Evolutionary conservation across 2,797 vertebrate genomes (phyloP).

Genomic region (Lithobates pipiens): DNA sequence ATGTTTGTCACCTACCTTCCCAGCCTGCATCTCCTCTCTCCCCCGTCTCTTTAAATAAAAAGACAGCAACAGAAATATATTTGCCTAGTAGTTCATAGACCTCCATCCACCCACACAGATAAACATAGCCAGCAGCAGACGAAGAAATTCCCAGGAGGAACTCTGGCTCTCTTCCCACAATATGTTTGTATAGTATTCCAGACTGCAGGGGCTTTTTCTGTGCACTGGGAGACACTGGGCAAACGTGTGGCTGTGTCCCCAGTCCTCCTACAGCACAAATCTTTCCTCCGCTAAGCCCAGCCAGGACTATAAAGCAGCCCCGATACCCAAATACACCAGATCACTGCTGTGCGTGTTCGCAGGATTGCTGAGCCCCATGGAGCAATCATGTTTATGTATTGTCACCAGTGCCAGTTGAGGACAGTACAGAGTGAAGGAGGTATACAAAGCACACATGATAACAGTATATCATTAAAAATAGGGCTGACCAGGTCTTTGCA

Average conservation of each 20-base stretch:
- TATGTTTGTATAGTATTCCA: constrained; percentile 54
- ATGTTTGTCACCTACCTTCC: constrained; percentile 6
- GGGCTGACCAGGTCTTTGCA: no score
- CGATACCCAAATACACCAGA: no score
- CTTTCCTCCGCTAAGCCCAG: not conserved
- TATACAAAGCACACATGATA: no score
- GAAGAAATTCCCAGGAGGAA: constrained; percentile 56
- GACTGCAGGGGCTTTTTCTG: constrained; percentile 45
- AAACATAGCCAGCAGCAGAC: constrained; percentile 61
- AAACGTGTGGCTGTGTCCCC: constrained; percentile 19
- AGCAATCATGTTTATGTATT: not conserved
- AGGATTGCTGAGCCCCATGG: not conserved
- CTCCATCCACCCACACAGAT: constrained; percentile 62
- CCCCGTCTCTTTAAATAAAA: constrained; percentile 38
- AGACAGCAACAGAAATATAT: constrained; percentile 52
- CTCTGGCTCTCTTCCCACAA: constrained; percentile 57
- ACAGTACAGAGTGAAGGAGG: not conserved
- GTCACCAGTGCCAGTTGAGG: not conserved
- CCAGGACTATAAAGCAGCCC: no score
- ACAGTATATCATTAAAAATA: no score
- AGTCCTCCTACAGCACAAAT: not conserved
- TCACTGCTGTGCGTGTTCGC: not conserved
- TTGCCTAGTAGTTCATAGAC: constrained; percentile 59
- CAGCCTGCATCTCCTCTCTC: constrained; percentile 24
- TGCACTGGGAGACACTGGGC: constrained; percentile 23